Conservation (phyloP, 92 coral and sea anemone genomes). For the Metridium senile region DNA sequence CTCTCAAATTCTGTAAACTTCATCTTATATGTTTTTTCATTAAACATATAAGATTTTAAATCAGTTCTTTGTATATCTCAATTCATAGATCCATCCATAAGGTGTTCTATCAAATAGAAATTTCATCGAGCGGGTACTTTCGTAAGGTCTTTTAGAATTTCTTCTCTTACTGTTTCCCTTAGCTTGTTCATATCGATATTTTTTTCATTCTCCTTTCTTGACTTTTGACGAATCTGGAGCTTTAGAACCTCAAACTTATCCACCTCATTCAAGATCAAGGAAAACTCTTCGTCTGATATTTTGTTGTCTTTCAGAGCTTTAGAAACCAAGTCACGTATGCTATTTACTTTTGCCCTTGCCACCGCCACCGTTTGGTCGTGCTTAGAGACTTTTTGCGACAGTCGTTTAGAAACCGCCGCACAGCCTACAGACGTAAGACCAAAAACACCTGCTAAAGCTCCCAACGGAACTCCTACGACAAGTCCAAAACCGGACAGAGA, state of each 20-base stretch:
- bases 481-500: slow-evolving; percentile 58
- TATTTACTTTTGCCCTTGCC: slow-evolving; percentile 46
- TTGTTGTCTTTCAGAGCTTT: slow-evolving; percentile 45
- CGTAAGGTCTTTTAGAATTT: slow-evolving; percentile 12
- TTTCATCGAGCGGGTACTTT: slow-evolving; percentile 2
- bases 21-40: too few species aligned
- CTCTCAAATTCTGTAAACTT: too few species aligned
- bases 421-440: slow-evolving; percentile 45
- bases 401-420: slow-evolving; percentile 43
- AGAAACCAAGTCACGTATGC: slow-evolving; percentile 43
- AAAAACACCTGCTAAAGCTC: slow-evolving; percentile 45
- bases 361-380: slow-evolving; percentile 49
- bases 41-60: too few species aligned
- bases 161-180: slow-evolving; percentile 21
- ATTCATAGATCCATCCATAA: too few species aligned
- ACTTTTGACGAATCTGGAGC: slow-evolving; percentile 32
- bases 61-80: too few species aligned
- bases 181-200: slow-evolving; percentile 20
- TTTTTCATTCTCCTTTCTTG: slow-evolving; percentile 28
- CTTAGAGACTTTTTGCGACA: slow-evolving; percentile 48
- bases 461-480: slow-evolving; percentile 49
- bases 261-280: slow-evolving; percentile 35
- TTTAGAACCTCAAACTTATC: slow-evolving; percentile 33
- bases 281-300: slow-evolving; percentile 39
- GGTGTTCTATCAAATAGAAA: slow-evolving; percentile 7